Conservation (phyloP, 35 echinoderm and acorn worm genomes). For the Apostichopus parvimensis region DNA sequence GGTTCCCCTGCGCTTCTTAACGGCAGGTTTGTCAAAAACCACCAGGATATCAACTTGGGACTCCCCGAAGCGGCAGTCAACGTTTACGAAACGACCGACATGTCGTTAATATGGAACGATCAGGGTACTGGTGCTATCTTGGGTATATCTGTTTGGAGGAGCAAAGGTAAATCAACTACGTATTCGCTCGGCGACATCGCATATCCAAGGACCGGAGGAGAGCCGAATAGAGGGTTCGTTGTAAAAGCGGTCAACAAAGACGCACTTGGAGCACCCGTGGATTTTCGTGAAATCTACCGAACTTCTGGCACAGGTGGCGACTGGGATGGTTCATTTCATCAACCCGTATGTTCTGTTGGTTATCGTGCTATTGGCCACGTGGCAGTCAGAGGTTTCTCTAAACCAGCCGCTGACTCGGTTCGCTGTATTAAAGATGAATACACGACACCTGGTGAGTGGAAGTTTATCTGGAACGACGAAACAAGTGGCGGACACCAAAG, state of each 20-base stretch:
- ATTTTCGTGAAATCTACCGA: background rate
- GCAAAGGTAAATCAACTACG: background rate
- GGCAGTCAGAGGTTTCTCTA: background rate
- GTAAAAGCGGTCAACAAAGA: background rate
- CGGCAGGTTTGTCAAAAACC: background rate
- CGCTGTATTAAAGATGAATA: too few species aligned
- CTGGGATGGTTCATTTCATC: background rate
- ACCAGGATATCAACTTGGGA: background rate
- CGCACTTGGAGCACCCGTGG: background rate
- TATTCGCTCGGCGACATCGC: conserved; percentile 37
- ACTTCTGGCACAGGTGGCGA: background rate
- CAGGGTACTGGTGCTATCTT: background rate
- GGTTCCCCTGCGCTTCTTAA: background rate
- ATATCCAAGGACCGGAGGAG: background rate
- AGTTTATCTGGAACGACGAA: too few species aligned
- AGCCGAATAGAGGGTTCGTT: background rate
- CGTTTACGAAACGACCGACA: background rate
- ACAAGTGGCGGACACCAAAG: too few species aligned
- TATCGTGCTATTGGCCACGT: conserved; percentile 15
- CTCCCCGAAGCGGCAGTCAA: background rate
- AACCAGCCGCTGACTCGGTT: too few species aligned
- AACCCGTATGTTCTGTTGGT: background rate
- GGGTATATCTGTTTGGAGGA: conserved; percentile 23
- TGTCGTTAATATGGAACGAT: conserved; percentile 22
- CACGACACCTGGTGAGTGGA: too few species aligned